Conservation (phyloP, 2,113 vertebrate species). For the Cyprichromis sp. region DNA sequence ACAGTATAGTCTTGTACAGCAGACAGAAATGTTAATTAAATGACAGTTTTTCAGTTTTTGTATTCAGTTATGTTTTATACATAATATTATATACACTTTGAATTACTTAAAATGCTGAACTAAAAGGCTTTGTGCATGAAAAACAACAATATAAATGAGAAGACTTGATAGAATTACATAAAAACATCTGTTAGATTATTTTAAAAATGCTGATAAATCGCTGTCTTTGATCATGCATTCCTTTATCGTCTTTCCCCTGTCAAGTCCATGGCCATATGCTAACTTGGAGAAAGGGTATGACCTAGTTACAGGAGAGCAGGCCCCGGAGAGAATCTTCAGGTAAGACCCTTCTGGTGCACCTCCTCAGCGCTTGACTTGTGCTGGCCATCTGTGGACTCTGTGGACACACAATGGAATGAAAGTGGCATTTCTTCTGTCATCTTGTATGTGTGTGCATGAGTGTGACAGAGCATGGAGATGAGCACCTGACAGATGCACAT, state of each 20-base stretch:
- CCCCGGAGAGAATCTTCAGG: slow-evolving; percentile 97
- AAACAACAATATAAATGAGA: neutral
- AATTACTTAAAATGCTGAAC: neutral
- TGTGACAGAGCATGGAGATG: slow-evolving; percentile 12
- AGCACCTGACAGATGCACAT: neutral
- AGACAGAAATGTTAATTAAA: neutral
- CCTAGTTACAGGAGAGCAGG: slow-evolving; percentile 93
- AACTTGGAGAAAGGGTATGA: slow-evolving; percentile 94
- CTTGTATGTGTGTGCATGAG: neutral
- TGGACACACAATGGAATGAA: neutral
- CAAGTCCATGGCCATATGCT: slow-evolving; percentile 94
- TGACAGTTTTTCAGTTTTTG: neutral
- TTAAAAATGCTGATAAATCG: neutral
- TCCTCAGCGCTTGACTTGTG: neutral
- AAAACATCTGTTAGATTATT: neutral
- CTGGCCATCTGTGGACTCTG: slow-evolving; percentile 21
- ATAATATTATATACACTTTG: neutral
- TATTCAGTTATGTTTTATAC: neutral
- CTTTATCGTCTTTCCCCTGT: neutral
- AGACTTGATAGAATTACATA: neutral
- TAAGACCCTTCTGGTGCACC: slow-evolving; percentile 56
- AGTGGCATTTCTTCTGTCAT: neutral
- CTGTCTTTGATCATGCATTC: neutral
- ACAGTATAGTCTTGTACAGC: neutral
- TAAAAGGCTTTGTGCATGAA: neutral